Percentiles rank a stretch among this genome's conserved stretches.
Conservation (phyloP, 2,113 vertebrate genomes). For the Nanorana parkeri region DNA sequence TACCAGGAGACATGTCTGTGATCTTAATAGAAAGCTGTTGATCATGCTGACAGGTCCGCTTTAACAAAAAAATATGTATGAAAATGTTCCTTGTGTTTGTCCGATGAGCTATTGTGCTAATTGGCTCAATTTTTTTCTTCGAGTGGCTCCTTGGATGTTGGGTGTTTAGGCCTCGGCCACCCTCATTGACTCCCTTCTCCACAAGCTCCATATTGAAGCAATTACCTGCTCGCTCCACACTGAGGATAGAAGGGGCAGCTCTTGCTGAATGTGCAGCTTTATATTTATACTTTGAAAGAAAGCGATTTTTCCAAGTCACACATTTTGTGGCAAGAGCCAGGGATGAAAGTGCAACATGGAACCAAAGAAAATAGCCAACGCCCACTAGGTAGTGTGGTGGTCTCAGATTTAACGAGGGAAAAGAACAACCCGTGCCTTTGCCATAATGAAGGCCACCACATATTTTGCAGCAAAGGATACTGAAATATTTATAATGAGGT, state of each 20-base stretch:
- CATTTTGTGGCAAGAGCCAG: slow-evolving; percentile 14
- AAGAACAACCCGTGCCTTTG: not conserved
- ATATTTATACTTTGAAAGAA: slow-evolving; percentile 17
- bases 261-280: slow-evolving; percentile 34
- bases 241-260: not conserved
- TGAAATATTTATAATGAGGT: slow-evolving; percentile 7
- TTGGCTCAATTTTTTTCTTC: not conserved
- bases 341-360: slow-evolving; percentile 8
- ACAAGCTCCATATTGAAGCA: slow-evolving; percentile 30
- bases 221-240: slow-evolving; percentile 29
- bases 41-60: not conserved
- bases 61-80: not conserved
- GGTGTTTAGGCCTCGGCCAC: slow-evolving; percentile 64
- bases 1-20: not conserved
- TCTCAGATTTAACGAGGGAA: slow-evolving; percentile 3
- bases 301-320: not conserved
- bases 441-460: not conserved
- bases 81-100: not conserved
- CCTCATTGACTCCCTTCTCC: not conserved
- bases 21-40: not conserved
- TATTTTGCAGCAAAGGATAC: not conserved
- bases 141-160: slow-evolving; percentile 60
- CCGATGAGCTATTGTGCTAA: not conserved
- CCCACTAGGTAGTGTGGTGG: slow-evolving; percentile 20
- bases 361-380: slow-evolving; percentile 26